Evolutionary conservation across 2,113 vertebrate species (phyloP), one percentile per base, ranked within the genome.

Genomic region (Festucalex cinctus): DNA sequence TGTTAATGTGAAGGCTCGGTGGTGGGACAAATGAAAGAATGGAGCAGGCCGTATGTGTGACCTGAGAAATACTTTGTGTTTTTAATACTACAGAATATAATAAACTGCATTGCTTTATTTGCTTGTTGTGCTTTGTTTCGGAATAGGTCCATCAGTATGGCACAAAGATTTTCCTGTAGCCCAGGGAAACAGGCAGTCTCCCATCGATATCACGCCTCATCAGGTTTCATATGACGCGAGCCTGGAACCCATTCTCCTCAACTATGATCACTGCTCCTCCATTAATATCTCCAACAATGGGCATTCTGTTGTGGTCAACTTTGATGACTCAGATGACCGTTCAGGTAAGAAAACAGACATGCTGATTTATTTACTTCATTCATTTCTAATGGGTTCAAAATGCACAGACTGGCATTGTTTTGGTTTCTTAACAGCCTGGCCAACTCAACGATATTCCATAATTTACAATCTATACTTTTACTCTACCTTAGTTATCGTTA

Each of bases 301-400:
- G 22, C 94, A 96, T 74, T 98, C 97, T 0, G 94, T 98, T 48
- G 91, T 93, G 81, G 96, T 99, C 74, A 94, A 96, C 78, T 98
- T 96, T 75, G 93, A 93, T 63, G 97, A 98, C 67, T 73, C 88
- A 0, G 94, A 96, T 71, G 93, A 96, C 78, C 91, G 93, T 81
- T 92, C 95, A 73, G 96, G 96, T 99, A 82, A 82, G 85, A 49
- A 53, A 77, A 53, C 63, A 0, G 0, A 36, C 9, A 3, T n/a
- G 13, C 69, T 48, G 7, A 41, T 39, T 39, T 36, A 6, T 60
- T 74, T 44, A 22, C 1, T 24, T 53, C 0, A 24, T 9, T 44
- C 1, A 32, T 56, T 28, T 57, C 16, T 57, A 32, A 32, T 32
- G 17, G 14, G 54, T 56, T 28, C 24, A 28, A 28, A 56, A 1